A percentile compares a stretch with the other conserved stretches of the same genome.
These are phyloP conservation scores for Dysmachus trigonus DNA, from an alignment of 2,888 invertebrate genomes.

Conservation along the genomic window DNA sequence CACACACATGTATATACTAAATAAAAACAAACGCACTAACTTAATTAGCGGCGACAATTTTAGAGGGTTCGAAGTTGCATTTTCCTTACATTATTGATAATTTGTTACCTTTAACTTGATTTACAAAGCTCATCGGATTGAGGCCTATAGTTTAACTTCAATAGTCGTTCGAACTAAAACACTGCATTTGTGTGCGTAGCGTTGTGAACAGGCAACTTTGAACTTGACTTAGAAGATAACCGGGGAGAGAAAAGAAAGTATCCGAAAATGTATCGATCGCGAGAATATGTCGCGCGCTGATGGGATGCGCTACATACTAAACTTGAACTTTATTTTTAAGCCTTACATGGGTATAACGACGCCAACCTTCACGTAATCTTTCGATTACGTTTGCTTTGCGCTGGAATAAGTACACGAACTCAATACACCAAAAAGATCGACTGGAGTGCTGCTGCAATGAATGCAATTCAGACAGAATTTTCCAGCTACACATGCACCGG, in stretches of 20 bases:
- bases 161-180: not conserved
- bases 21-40: not conserved
- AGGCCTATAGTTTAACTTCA: not conserved
- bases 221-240: slow-evolving; percentile 10
- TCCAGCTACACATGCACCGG: not conserved
- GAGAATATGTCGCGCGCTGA: slow-evolving; percentile 7
- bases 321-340: slow-evolving; percentile 29
- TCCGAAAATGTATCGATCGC: slow-evolving; percentile 20
- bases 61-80: not conserved
- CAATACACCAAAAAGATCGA: not conserved
- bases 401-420: slow-evolving; percentile 9
- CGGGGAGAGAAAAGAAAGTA: not conserved
- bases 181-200: not conserved
- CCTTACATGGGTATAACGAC: not conserved
- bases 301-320: slow-evolving; percentile 42
- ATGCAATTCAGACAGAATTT: slow-evolving; percentile 24
- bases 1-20: not conserved
- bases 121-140: not conserved
- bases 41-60: not conserved
- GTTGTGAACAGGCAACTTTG: not conserved
- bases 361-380: not conserved
- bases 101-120: not conserved
- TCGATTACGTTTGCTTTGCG: slow-evolving; percentile 1
- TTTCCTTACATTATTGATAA: not conserved
- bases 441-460: slow-evolving; percentile 25